Conservation (phyloP, 2,888 invertebrate genomes). For the Mythimna pallens region DNA sequence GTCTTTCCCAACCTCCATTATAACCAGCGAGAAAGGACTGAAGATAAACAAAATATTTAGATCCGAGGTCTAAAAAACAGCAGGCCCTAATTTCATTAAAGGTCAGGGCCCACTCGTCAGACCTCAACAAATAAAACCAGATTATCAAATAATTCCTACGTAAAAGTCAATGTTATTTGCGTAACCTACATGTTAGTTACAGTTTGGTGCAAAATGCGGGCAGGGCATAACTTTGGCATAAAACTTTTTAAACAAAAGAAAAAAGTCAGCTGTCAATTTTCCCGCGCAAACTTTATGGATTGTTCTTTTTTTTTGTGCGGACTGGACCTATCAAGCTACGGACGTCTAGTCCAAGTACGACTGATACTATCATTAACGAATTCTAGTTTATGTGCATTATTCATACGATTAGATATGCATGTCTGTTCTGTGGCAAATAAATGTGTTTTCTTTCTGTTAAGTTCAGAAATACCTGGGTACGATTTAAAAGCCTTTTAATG, state of each 20-base stretch:
- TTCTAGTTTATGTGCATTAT: too few relatives aligned
- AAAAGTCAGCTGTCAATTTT: slow-evolving; percentile 40
- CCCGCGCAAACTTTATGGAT: slow-evolving; percentile 16
- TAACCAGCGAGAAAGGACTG: slow-evolving; percentile 24
- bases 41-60: slow-evolving; percentile 41
- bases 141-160: slow-evolving; percentile 36
- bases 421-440: too few relatives aligned
- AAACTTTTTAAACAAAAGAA: slow-evolving; percentile 25
- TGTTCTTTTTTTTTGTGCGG: background rate
- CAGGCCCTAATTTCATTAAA: slow-evolving; percentile 41
- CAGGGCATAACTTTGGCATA: background rate
- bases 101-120: slow-evolving; percentile 22
- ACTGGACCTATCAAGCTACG: too few relatives aligned
- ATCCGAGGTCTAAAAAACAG: slow-evolving; percentile 23
- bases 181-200: slow-evolving; percentile 1
- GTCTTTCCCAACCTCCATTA: slow-evolving; percentile 14
- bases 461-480: background rate
- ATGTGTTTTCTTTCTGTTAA: background rate
- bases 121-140: slow-evolving; percentile 48
- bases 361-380: too few relatives aligned
- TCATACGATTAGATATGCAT: too few relatives aligned
- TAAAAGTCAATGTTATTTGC: slow-evolving; percentile 31
- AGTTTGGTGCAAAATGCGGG: slow-evolving; percentile 8
- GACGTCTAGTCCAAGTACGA: too few relatives aligned
- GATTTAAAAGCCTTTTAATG: background rate